phyloP scores from a whole-genome alignment of 2,797 vertebrate genomes.

The Acrocephalus scirpaceus region DNA sequence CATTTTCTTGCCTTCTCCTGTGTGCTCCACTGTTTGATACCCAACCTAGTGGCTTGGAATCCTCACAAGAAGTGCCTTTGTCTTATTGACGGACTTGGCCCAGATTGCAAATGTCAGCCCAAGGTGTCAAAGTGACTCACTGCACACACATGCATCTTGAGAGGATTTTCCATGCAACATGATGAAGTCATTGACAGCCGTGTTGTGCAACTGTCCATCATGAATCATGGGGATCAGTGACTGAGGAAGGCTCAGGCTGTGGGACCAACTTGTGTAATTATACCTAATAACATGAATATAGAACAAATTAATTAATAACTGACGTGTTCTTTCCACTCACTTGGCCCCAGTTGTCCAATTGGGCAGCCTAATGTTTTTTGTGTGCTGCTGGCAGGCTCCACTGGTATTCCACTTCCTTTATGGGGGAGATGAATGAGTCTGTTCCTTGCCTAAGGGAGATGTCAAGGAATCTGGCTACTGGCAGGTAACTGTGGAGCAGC shows the following conservation, averaged over 20 bases:
- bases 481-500: background rate
- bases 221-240: slow-evolving; percentile 30
- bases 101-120: slow-evolving; percentile 26
- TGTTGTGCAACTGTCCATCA: slow-evolving; percentile 13
- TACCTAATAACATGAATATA: slow-evolving; percentile 24
- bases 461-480: background rate
- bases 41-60: background rate
- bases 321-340: slow-evolving; percentile 2
- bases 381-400: background rate
- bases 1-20: background rate
- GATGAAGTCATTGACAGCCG: slow-evolving; percentile 37
- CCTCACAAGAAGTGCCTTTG: slow-evolving; percentile 26
- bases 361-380: background rate
- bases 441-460: background rate
- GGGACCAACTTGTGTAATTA: slow-evolving; percentile 13
- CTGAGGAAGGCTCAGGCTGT: slow-evolving; percentile 1
- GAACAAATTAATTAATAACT: slow-evolving; percentile 40
- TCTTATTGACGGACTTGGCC: slow-evolving; percentile 1
- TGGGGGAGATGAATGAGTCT: background rate
- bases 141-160: background rate
- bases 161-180: slow-evolving; percentile 46
- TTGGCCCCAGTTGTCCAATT: background rate
- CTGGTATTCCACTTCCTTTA: background rate
- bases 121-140: slow-evolving; percentile 59
- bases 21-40: background rate